Conservation (phyloP, 2,797 vertebrate genomes). For the Ispidina picta region DNA sequence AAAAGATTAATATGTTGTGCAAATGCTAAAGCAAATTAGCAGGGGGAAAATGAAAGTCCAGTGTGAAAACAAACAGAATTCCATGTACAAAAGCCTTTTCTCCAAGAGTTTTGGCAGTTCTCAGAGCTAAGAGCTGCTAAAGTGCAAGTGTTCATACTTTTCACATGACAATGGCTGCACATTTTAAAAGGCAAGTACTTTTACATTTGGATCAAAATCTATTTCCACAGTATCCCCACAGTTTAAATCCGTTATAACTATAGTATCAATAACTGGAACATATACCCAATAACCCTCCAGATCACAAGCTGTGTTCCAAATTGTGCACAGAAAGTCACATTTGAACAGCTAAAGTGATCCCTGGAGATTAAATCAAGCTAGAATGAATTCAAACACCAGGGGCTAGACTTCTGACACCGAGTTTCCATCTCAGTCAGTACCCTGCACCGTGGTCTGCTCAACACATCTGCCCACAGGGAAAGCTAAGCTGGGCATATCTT, state of each 20-base stretch:
- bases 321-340: neutral
- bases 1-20: neutral
- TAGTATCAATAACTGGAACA: slow-evolving; percentile 1
- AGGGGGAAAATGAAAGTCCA: neutral
- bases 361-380: neutral
- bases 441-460: neutral
- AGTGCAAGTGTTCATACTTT: slow-evolving; percentile 12
- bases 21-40: neutral
- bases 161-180: slow-evolving; percentile 13
- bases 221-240: slow-evolving; percentile 46
- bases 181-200: slow-evolving; percentile 53
- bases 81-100: neutral
- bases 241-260: slow-evolving; percentile 46
- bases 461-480: neutral
- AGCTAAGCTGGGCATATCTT: neutral
- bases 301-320: neutral
- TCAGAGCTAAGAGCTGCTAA: slow-evolving; percentile 29
- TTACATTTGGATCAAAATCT: slow-evolving; percentile 59
- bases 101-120: neutral
- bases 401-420: neutral
- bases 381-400: neutral
- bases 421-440: neutral
- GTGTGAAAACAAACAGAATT: neutral
- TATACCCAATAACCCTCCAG: neutral
- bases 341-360: neutral